A percentile compares a stretch with the other conserved stretches of the same genome.
phyloP scores from a whole-genome alignment of 2,797 vertebrate species.

The Potorous gilbertii region DNA sequence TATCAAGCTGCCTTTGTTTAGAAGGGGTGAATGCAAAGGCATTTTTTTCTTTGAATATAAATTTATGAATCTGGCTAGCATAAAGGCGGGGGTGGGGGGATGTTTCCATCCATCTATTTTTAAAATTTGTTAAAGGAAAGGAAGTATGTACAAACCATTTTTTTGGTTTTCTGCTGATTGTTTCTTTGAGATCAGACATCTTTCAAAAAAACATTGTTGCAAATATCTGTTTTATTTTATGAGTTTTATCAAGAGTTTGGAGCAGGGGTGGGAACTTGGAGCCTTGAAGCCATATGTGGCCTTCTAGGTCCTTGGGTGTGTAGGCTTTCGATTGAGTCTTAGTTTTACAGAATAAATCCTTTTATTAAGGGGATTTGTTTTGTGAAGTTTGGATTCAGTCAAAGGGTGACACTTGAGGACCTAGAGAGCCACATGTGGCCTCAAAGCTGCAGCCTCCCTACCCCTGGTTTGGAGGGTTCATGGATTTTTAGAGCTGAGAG shows the following conservation, averaged over 20 bases:
- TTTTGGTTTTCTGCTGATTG: neutral
- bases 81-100: neutral
- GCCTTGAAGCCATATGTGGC: no score
- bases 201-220: neutral
- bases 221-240: neutral
- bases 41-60: neutral
- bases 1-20: neutral
- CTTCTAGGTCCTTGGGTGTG: no score
- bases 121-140: neutral
- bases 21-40: neutral
- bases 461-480: neutral
- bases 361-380: no score
- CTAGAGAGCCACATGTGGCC: no score
- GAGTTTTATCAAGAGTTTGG: neutral
- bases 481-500: neutral
- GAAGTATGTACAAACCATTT: neutral
- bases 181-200: neutral
- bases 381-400: no score
- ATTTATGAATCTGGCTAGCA: neutral
- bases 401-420: no score
- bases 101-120: accelerated
- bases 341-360: no score
- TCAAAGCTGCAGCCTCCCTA: no score
- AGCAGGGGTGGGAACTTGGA: no score
- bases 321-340: no score